These are phyloP conservation scores for Hydropsyche betteni DNA, from an alignment of 2,888 invertebrate genomes.

Conservation along the genomic window DNA sequence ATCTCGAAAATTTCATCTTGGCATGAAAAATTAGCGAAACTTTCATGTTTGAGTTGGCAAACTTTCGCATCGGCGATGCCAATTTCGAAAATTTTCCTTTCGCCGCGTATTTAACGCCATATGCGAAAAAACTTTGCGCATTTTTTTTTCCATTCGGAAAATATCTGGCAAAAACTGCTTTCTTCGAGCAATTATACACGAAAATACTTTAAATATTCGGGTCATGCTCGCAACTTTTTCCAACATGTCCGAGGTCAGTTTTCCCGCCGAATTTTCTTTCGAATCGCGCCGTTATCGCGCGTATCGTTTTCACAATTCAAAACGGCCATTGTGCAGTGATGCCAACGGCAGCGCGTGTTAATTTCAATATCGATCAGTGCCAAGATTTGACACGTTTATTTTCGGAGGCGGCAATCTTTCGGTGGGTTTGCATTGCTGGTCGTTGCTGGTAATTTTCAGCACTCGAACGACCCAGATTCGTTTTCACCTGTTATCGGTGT, in stretches of 20 bases:
- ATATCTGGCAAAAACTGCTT: conserved; percentile 6
- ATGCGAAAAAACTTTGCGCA: neutral
- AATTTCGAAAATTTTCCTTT: too few species aligned
- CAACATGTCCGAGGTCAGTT: conserved; percentile 20
- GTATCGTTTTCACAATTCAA: neutral
- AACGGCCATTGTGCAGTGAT: neutral
- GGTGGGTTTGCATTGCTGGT: neutral
- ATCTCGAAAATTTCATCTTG: too few species aligned
- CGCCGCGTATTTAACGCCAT: too few species aligned
- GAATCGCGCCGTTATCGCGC: too few species aligned
- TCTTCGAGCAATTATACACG: neutral
- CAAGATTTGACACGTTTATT: conserved; percentile 18
- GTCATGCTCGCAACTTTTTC: conserved; percentile 8
- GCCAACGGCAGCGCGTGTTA: conserved; percentile 4
- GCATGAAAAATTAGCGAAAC: too few species aligned
- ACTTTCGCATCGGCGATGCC: too few species aligned
- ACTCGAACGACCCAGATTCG: neutral
- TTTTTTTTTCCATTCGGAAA: neutral
- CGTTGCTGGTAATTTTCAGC: neutral
- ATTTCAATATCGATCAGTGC: conserved; percentile 5
- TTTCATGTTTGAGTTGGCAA: too few species aligned
- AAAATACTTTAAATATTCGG: conserved; percentile 11
- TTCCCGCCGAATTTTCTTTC: neutral
- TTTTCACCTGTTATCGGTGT: conserved; percentile 29
- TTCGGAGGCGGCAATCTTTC: conserved; percentile 4